Base-by-base conservation (phyloP, 1,140 invertebrate genomes). In the Drosophila bipectinata region DNA sequence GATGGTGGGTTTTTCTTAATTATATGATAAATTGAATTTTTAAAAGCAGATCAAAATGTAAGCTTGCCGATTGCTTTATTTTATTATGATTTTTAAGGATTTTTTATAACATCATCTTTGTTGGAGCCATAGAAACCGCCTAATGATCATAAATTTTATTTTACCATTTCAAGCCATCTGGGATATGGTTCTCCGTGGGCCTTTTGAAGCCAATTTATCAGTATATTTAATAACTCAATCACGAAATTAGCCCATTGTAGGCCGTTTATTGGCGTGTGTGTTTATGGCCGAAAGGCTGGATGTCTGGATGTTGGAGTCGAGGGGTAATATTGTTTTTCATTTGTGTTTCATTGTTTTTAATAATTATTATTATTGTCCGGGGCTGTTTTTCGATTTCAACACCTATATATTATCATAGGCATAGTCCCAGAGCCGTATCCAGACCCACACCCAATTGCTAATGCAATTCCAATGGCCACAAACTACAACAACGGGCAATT, bases 311-410 rank as follows among this genome's bases (percentile, higher is more conserved):
- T 37, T 37, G 4, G 12, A 4, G 34, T 12, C 10, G 34, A 10
- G 34, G 34, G 76, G 54, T 79, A 72, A 80, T 84, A 84, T 85
- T 84, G 83, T 77, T 80, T 82, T 81, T 67, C 83, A 85, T 85
- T 85, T 87, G 61, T 75, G 67, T 85, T 85, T 63, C 81, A 85
- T 81, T 85, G 81, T 71, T 81, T 85, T 85, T 75, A 87, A 85
- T 85, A 85, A 85, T 87, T 87, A 78, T 66, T 85, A 77, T 85
- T 85, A 87, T 85, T 68, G 81, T 76, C 69, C 45, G 39, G 59
- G n/a, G 58, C 74, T 64, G 49, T 49, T 63, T 45, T 72, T 55
- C 55, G 60, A 51, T 66, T 66, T 77, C 52, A 57, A 49, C 64
- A 61, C 74, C 75, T 75, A 63, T 72, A 63, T 80, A 80, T 84